phyloP scores from a whole-genome alignment of 1,140 invertebrate species.

The Pomacea maculata region DNA sequence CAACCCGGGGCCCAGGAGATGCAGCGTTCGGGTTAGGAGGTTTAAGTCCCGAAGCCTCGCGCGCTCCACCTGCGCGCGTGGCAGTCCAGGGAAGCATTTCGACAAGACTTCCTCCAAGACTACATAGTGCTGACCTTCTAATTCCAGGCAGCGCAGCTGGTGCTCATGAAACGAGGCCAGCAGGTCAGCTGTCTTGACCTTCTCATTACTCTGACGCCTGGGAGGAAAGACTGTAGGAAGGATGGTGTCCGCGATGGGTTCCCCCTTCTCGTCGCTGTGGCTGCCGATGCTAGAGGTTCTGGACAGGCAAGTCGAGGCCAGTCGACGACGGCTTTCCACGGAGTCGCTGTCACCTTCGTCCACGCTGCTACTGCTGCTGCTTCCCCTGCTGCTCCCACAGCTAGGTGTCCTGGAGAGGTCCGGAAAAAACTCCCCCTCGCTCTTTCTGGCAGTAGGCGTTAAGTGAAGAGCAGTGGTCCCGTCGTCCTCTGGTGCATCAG shows the following conservation, averaged over 20 bases:
- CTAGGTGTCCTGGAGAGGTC: slow-evolving; percentile 1
- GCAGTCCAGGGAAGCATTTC: slow-evolving; percentile 15
- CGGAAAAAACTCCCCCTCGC: slow-evolving; percentile 7
- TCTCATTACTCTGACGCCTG: neutral
- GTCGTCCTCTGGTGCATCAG: no score
- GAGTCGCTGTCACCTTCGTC: neutral
- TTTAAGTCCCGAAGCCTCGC: slow-evolving; percentile 2
- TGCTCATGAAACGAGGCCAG: slow-evolving; percentile 16
- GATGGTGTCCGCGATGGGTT: slow-evolving; percentile 7
- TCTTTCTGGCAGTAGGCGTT: no score
- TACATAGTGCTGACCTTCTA: slow-evolving; percentile 18
- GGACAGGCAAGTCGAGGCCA: neutral
- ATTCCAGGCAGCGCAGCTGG: slow-evolving; percentile 5
- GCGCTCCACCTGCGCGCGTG: slow-evolving; percentile 3
- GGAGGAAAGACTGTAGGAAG: slow-evolving; percentile 6
- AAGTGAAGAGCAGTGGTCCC: no score
- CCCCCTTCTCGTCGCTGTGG: neutral
- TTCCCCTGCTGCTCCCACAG: neutral
- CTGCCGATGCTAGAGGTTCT: neutral
- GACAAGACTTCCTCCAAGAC: slow-evolving; percentile 10
- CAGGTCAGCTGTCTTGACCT: neutral
- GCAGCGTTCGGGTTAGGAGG: slow-evolving; percentile 1
- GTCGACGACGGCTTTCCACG: neutral
- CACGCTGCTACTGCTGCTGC: neutral
- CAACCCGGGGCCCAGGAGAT: slow-evolving; percentile 6